A percentile compares a stretch with the other conserved stretches of the same genome.
Evolutionary conservation across 2,113 vertebrate genomes (phyloP).

Genomic region (Neotragus moschatus): DNA sequence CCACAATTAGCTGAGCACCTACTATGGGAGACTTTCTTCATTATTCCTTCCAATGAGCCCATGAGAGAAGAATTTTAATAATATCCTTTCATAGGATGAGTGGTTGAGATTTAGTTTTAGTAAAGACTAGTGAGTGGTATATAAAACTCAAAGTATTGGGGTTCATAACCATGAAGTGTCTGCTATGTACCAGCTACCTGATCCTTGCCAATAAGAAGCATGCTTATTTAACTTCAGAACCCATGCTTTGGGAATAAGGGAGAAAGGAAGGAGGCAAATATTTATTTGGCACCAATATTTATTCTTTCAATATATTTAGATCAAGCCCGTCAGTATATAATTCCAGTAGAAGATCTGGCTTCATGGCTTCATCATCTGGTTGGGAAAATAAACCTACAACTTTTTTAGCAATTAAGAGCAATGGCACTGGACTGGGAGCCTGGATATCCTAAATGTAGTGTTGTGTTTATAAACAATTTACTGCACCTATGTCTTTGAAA

Average conservation of each 20-base stretch:
- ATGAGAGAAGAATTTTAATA: not conserved
- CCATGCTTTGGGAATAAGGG: not conserved
- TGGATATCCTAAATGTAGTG: fast-evolving
- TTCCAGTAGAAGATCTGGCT: not conserved
- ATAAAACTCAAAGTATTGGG: not conserved
- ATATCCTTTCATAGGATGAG: not conserved
- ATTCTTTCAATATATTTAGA: not conserved
- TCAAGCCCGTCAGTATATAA: not conserved
- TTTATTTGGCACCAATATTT: not conserved
- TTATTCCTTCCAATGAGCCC: not conserved
- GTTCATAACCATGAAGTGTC: not conserved
- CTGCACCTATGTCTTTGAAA: not conserved
- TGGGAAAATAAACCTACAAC: not conserved
- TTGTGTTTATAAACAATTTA: not conserved
- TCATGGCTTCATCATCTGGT: fast-evolving
- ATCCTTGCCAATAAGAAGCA: not conserved
- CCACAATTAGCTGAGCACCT: not conserved
- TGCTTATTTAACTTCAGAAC: not conserved
- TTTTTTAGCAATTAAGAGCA: fast-evolving
- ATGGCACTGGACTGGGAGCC: not conserved
- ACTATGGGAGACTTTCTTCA: not conserved
- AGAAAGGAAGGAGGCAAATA: not conserved
- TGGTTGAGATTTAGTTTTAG: not conserved
- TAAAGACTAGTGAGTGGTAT: not conserved
- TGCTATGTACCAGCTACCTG: not conserved